Evolutionary conservation across 2,113 vertebrate species (phyloP), one percentile per base, ranked within the genome.

Genomic region (Marmota monax): DNA sequence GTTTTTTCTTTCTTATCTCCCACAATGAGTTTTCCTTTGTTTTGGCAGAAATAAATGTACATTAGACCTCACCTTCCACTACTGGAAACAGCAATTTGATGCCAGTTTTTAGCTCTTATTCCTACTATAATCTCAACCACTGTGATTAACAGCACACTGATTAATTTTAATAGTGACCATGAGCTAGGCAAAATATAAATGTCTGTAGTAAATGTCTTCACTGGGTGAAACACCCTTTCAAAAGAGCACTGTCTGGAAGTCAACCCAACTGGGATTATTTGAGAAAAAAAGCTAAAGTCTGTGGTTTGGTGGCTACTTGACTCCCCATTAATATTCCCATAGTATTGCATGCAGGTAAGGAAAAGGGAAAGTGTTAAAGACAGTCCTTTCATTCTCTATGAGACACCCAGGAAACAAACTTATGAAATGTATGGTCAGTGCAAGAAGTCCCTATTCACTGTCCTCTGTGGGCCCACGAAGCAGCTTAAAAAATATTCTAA

Each of bases 11-110:
- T 61, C 84, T 95, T 77, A 53, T 32, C 63, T 86, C 80, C 70
- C 51, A 94, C 70, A 94, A 53, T 89, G 67, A 94, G 23, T 79
- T 91, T 53, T 74, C 70, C 63, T 94, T 95, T 69, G 39, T 95
- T 97, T 86, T 90, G 74, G 72, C 61, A 95, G 73, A 96, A 97
- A 88, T 84, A 92, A 92, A 96, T 78, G 74, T 83, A n/a, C 2
- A 77, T 70, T 34, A 92, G 51, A 83, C 22, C 37, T 89, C 37
- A 95, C 25, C 39, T 87, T 96, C 91, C 32, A 92, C 42, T 56
- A 79, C 34, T 91, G 58, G 37, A 74, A 91, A 84, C 4, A 92
- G 79, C 65, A 88, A 87, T 96, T 90, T 90, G 53, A 90, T 10
- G 65, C 56, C 34, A 61, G 39, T 94, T 95, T 94, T 96, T 25